phyloP scores from a whole-genome alignment of 2,797 vertebrate genomes.

The Crenichthys baileyi region DNA sequence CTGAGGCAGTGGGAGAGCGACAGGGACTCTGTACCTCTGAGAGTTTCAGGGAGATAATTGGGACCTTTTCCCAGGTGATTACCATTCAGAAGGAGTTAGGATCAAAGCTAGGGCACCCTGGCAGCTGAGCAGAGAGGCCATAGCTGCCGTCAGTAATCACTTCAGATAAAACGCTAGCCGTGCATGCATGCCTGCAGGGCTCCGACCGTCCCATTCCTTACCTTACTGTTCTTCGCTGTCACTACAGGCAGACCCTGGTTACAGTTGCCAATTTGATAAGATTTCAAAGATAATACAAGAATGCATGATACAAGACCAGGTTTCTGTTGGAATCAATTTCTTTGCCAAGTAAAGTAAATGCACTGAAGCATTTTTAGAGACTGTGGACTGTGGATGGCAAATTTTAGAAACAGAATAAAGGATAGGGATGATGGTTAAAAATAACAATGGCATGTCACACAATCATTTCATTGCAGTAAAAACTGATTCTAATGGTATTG shows the following conservation, averaged over 20 bases:
- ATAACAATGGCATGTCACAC: not conserved
- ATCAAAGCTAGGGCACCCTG: slow-evolving; percentile 64
- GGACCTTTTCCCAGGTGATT: slow-evolving; percentile 76
- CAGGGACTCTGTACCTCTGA: slow-evolving; percentile 48
- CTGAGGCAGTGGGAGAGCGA: slow-evolving; percentile 34
- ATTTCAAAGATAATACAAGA: slow-evolving; percentile 40
- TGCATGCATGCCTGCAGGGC: slow-evolving; percentile 19
- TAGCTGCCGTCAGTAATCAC: slow-evolving; percentile 60
- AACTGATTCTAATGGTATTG: not conserved
- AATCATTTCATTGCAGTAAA: not conserved
- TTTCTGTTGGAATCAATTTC: slow-evolving; percentile 28
- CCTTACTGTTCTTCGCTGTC: slow-evolving; percentile 42
- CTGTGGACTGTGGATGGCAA: not conserved
- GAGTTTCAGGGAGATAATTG: slow-evolving; percentile 71
- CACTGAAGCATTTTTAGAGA: slow-evolving; percentile 1
- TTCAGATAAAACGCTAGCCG: slow-evolving; percentile 50
- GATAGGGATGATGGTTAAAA: not conserved
- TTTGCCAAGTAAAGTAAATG: slow-evolving; percentile 1
- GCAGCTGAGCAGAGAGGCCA: slow-evolving; percentile 52
- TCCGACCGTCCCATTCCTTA: slow-evolving; percentile 25
- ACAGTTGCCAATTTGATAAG: slow-evolving; percentile 36
- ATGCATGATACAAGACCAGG: slow-evolving; percentile 16
- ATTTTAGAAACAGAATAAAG: not conserved
- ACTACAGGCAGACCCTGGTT: slow-evolving; percentile 17
- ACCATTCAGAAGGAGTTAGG: slow-evolving; percentile 70